Evolutionary conservation across 2,888 invertebrate species (phyloP).

Genomic region (Trachelus iudaicus): DNA sequence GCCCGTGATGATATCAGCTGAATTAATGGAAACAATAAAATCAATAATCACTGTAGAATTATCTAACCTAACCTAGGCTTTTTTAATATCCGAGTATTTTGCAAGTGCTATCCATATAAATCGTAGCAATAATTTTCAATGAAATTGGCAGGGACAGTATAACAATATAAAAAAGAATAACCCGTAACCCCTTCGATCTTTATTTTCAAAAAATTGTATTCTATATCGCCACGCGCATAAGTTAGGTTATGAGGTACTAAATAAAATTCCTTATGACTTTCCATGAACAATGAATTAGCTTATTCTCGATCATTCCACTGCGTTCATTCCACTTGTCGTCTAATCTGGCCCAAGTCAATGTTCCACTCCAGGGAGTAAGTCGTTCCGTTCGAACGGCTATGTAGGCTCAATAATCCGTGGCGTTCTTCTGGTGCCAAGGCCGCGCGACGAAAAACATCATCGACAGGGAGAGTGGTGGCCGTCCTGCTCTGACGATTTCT

Average conservation of each 20-base stretch:
- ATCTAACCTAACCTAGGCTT: not conserved
- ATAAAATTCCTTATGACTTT: not conserved
- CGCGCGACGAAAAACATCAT: constrained; percentile 13
- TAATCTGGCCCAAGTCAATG: not conserved
- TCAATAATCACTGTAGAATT: not conserved
- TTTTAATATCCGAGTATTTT: not conserved
- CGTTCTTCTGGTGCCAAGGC: constrained; percentile 32
- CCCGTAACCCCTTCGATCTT: no score
- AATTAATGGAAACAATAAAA: not conserved
- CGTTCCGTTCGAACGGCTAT: constrained; percentile 34
- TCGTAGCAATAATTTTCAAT: not conserved
- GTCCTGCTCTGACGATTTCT: constrained; percentile 38
- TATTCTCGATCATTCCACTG: not conserved
- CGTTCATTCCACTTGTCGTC: not conserved
- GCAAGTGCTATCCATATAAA: not conserved
- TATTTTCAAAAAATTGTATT: no score
- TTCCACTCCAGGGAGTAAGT: constrained; percentile 15
- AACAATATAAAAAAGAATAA: not conserved
- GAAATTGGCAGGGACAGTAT: not conserved
- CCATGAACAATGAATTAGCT: not conserved
- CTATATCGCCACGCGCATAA: no score
- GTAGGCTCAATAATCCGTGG: constrained; percentile 25
- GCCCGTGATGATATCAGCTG: not conserved
- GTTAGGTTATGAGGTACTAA: no score
- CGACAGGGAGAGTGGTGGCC: constrained; percentile 33